Evolutionary conservation across 2,113 vertebrate species (phyloP), one percentile per base, ranked within the genome.

Genomic region (Peromyscus californicus): DNA sequence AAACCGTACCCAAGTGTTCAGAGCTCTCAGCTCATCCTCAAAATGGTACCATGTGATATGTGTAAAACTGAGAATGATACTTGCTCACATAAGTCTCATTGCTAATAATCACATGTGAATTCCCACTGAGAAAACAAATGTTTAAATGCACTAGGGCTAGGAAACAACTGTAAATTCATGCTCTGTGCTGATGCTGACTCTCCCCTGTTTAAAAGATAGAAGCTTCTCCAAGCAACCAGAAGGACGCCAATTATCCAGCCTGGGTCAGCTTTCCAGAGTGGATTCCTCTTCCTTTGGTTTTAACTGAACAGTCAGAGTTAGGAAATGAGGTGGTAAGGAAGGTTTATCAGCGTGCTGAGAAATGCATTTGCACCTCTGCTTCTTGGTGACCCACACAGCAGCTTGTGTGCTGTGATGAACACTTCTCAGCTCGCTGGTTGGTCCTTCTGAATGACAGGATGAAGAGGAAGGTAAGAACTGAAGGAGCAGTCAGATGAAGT

Each of bases 61-160:
- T 97, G 97, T 98, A 98, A 98, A 98, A 98, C 96, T 98, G 98
- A 96, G 93, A 98, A 94, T 95, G 97, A 98, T 97, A 96, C 59
- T 70, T 93, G 95, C 94, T 97, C 93, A 94, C 96, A 79, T 94
- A 42, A 42, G 94, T 97, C 91, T 98, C 98, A 97, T 80, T 79
- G 22, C 76, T 96, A 94, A 96, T 96, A 97, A 95, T 96, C 83
- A 95, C 75, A 83, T 91, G 80, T 85, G 95, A 96, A 78, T 97
- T 98, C 98, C 97, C 95, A 97, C 87, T 93, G 97, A 76, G 96
- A 98, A 93, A 95, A 96, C 97, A 98, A 98, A 98, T 97, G 94
- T 51, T 96, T 96, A 97, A 98, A 97, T 93, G 95, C 93, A 97
- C 94, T 74, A 93, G 85, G 95, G 89, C 97, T 97, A 96, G 98